Conservation (phyloP, 2,113 vertebrate genomes). For the Callaeas wilsoni region DNA sequence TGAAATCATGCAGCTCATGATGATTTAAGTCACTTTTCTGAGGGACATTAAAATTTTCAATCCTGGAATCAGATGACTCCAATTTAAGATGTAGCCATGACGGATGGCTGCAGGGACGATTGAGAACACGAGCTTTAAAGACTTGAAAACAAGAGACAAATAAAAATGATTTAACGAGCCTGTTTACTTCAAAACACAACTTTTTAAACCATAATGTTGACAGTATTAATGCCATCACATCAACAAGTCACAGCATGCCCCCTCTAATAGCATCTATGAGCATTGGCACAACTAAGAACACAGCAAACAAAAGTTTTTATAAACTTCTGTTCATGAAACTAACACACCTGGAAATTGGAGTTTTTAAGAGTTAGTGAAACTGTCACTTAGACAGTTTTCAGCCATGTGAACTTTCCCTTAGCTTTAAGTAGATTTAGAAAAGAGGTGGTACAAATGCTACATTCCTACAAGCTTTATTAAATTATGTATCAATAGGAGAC, state of each 20-base stretch:
- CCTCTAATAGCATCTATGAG: not conserved
- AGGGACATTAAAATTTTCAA: not conserved
- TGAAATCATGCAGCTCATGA: not conserved
- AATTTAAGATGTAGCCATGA: not conserved
- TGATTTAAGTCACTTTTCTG: not conserved
- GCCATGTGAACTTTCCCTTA: not conserved
- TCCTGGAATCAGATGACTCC: not conserved
- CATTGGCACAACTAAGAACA: not conserved
- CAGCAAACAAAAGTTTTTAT: not conserved
- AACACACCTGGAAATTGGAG: not conserved
- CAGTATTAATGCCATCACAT: not conserved
- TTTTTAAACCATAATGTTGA: not conserved
- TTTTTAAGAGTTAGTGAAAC: not conserved
- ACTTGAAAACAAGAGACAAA: not conserved
- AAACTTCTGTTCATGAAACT: not conserved
- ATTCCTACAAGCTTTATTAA: not conserved
- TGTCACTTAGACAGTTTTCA: not conserved
- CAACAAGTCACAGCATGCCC: not conserved
- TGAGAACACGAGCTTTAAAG: not conserved
- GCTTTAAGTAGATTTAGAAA: not conserved
- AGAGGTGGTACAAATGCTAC: fast-evolving
- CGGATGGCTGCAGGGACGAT: fast-evolving
- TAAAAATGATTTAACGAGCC: not conserved
- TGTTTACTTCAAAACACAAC: not conserved
- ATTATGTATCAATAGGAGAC: not conserved